Evolutionary conservation across 2,113 vertebrate genomes (phyloP), one percentile per base, ranked within the genome.

Genomic region (Pyxicephalus adspersus): DNA sequence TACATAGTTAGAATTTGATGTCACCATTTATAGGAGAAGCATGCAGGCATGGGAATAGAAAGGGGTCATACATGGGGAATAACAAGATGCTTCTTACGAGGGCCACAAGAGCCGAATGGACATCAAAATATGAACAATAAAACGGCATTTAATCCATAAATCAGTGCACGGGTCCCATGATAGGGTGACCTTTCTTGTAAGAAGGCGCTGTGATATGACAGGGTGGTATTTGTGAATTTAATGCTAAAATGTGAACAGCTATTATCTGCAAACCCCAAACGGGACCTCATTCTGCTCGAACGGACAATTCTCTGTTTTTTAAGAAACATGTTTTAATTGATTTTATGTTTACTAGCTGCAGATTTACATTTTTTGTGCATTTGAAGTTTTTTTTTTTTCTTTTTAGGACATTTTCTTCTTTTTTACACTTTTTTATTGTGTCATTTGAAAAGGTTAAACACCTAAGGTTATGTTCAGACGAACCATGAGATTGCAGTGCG

Each of bases 81-180:
- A 60, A 17, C 65, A 45, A 29, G 20, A 25, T 38, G 26, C 54
- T 51, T 83, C 76, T 28, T 34, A 77, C 72, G 83, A 73, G 0
- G 55, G 70, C 82, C 74, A 79, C 28, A 13, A 67, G 20, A 70
- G 66, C 45, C 71, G 65, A 85, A 83, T 85, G 77, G 77, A 77
- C 81, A 86, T 83, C 52, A 83, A 78, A 55, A 54, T 73, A 7
- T 63, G 84, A 86, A 72, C 15, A 83, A 72, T 83, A 87, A 83
- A 80, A 64, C 58, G 34, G 74, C 83, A 65, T 86, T 50, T 72
- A 64, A 52, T 73, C 58, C n/a, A 31, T 54, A 64, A 54, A 9
- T 58, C 68, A 82, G 23, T 68, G 74, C 76, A 83, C 73, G 29
- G 26, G 61, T 85, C 63, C 71, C 74, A 26, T 11, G 38, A 34